Evolutionary conservation across 92 coral and sea anemone genomes (phyloP), one percentile per base, ranked within the genome.

Genomic region (Virgularia gustaviana): DNA sequence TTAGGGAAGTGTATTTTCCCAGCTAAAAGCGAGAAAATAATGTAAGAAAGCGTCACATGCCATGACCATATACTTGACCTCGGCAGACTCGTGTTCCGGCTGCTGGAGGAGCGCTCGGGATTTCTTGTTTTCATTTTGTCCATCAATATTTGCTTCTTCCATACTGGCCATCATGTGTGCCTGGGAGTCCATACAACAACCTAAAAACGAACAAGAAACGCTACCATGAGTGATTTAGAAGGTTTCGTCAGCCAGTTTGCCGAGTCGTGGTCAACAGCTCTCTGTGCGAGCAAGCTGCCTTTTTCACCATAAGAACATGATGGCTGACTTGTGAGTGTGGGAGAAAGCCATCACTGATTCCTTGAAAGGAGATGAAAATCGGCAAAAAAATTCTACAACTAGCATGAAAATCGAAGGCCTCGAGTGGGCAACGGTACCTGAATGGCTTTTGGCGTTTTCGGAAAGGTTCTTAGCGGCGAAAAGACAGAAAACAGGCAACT

Each of bases 11-110:
- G 9, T 1, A 68, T 68, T 68, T 51, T 2, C 57, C 13, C 41
- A 1, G 41, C 11, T 12, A 4, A 49, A 39, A 68, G 60, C 61
- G 31, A 49, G 27, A 34, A 51, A 68, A 16, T 2, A 6, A 23
- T 9, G 36, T 49, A 34, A 32, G 27, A 49, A 68, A 20, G 53
- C 61, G 25, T 68, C 60, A 68, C 53, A 49, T 61, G 44, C 59
- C 75, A 68, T 68, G 75, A 68, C 75, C 75, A 68, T 68, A 68
- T 68, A 68, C 75, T 68, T 68, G 75, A 68, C 75, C 75, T 68
- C 75, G 60, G 51, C 75, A 68, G 75, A 68, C 61, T 68, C 75
- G 75, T 68, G 75, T 68, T 68, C 75, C 75, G 75, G 61, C 75
- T 68, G 75, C n/a, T n/a, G n/a, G n/a, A n/a, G n/a, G 4, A 68